Base-by-base conservation (phyloP, 1,140 invertebrate species). In the Diorhabda carinulata region DNA sequence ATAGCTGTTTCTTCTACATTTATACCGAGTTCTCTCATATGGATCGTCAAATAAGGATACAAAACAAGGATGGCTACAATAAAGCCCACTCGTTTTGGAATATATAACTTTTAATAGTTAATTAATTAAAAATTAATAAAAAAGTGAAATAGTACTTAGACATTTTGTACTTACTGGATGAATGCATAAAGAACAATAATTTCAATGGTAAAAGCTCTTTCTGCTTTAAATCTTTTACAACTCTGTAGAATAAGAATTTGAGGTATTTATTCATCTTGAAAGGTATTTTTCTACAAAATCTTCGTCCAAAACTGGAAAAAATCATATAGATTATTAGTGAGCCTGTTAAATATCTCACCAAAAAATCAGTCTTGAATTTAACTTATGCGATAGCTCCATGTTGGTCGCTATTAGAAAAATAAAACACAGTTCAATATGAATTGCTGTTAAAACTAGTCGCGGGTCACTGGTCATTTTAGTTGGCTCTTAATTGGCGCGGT, bases 1-100 rank as follows among this genome's bases (percentile, higher is more conserved):
- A 94, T 89, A n/a, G 91, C 92, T 2, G 91, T 91, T 83, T 95
- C 92, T 79, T 92, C 89, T 5, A 92, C 88, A 68, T 89, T 91
- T 74, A 95, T 90, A 61, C 93, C 93, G 61, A 95, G 79, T 77
- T 92, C 89, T 72, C 90, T 86, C 92, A 94, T 94, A 78, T 94
- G 93, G 63, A 95, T 89, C 2, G 92, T 92, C 75, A 95, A 82
- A 80, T 93, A 95, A 2, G 92, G 92, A 77, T 94, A 91, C 44
- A 95, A 83, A 47, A 92, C 90, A 74, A 87, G 87, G 42, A 92
- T 81, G 25, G 90, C 90, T 92, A 79, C 47, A 83, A 82, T 40
- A 56, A 4, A 65, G 52, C 6, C 2, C 8, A 60, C 10, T 41
- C 6, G 5, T 60, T 6, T 9, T 9, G 5, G 5, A 10, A 5